phyloP scores from a whole-genome alignment of 2,113 vertebrate genomes.

The Pionites leucogaster region DNA sequence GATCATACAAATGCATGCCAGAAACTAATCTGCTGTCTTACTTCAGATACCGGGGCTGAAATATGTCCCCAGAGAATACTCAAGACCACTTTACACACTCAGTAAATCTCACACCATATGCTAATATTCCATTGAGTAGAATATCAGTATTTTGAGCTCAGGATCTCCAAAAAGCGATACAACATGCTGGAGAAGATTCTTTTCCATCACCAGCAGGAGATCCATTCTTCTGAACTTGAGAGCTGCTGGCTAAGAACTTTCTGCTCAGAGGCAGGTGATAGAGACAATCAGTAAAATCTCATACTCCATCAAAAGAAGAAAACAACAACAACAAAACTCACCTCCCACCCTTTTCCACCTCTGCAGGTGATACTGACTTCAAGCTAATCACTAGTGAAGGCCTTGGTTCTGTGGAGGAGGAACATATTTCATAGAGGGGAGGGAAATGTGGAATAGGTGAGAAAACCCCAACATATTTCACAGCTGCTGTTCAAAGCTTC shows the following conservation, averaged over 20 bases:
- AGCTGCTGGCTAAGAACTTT: background rate
- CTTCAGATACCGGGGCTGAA: background rate
- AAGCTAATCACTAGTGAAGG: background rate
- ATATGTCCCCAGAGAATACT: background rate
- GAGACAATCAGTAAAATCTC: background rate
- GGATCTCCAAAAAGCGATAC: background rate
- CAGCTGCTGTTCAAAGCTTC: background rate
- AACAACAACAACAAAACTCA: background rate
- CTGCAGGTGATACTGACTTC: background rate
- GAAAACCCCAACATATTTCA: background rate
- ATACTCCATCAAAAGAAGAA: background rate
- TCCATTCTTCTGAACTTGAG: background rate
- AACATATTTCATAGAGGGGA: background rate
- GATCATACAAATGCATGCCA: background rate
- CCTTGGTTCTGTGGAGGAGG: background rate
- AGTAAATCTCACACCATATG: background rate
- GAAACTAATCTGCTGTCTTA: background rate
- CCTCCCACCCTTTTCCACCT: background rate
- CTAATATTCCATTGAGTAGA: accelerated
- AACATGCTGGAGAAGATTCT: background rate
- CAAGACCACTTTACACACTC: background rate
- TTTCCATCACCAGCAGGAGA: background rate
- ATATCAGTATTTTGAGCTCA: background rate
- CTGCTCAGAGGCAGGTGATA: accelerated
- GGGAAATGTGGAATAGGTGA: background rate